Evolutionary conservation across 1,140 invertebrate species (phyloP), one percentile per base, ranked within the genome.

Genomic region (Rhagoletis pomonella): DNA sequence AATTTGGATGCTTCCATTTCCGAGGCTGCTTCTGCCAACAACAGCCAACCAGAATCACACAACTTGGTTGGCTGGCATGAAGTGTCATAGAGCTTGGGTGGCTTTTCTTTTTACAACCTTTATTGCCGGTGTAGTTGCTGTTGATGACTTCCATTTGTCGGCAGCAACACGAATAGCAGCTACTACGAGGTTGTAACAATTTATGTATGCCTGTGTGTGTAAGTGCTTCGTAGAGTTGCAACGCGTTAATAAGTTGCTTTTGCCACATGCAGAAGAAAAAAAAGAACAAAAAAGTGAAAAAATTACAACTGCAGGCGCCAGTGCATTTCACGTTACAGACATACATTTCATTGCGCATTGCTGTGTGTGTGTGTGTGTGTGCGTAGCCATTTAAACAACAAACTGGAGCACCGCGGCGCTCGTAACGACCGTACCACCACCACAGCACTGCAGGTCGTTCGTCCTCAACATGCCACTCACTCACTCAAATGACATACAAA

Each of bases 401-500:
- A 55, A 55, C 50, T 55, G 50, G 10, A 55, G 50, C 0, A 55
- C 10, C 5, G 50, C 29, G 50, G 2, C 50, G 50, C 50, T 55
- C 50, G 50, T 29, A 55, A 5, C 50, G 2, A 55, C 50, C 50
- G 50, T 7, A 5, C 50, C 0, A 55, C 50, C 50, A 10, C 10
- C 7, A 6, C 12, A 4, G 39, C 67, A 42, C 44, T 81, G 73
- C 50, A 77, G 69, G 42, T 39, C 42, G 73, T 19, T 17, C 73
- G 64, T 67, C 64, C 67, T 0, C 73, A 42, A 58, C 73, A 81
- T 81, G 73, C 73, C 73, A 81, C 73, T 81, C 73, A 81, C 73
- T 81, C 73, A 81, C 73, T 19, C 9, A 81, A 81, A 81, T 55
- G 73, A 81, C 42, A 81, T 81, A 81, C 47, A 50, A 81, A 81